phyloP scores from a whole-genome alignment of 1,140 invertebrate species.

The Gonatopus flavifemur region DNA sequence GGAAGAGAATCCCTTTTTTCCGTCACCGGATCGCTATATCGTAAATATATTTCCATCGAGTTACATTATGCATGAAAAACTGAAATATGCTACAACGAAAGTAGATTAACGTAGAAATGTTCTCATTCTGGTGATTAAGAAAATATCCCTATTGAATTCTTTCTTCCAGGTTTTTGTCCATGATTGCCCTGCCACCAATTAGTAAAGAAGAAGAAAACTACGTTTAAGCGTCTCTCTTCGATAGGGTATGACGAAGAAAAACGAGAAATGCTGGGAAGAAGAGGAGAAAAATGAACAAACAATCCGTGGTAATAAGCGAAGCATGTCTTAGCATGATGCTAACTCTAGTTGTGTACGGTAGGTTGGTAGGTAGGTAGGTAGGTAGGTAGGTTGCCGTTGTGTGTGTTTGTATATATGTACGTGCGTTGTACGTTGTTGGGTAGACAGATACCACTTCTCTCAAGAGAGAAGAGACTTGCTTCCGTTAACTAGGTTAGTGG shows the following conservation, averaged over 20 bases:
- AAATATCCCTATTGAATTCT: too few relatives aligned
- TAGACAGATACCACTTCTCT: conserved; percentile 33
- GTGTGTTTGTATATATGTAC: too few relatives aligned
- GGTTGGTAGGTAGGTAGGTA: conserved; percentile 33
- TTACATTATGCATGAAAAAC: too few relatives aligned
- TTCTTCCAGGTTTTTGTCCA: too few relatives aligned
- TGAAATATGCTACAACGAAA: too few relatives aligned
- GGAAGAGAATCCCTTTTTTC: too few relatives aligned
- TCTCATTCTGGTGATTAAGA: too few relatives aligned
- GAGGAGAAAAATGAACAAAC: conserved; percentile 16
- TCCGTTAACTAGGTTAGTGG: conserved; percentile 56
- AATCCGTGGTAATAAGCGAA: conserved; percentile 33
- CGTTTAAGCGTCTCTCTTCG: background rate
- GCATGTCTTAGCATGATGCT: conserved; percentile 37
- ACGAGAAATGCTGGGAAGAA: background rate
- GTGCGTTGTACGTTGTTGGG: conserved; percentile 20
- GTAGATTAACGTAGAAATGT: too few relatives aligned
- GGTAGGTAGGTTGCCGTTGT: conserved; percentile 2
- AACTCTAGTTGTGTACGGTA: conserved; percentile 31
- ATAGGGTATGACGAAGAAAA: background rate
- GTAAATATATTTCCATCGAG: too few relatives aligned
- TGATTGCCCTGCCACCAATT: too few relatives aligned
- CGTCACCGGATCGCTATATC: too few relatives aligned
- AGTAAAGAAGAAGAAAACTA: background rate
- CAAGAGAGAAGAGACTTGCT: conserved; percentile 54